A percentile compares a stretch with the other conserved stretches of the same genome.
Evolutionary conservation across 2,113 vertebrate species (phyloP).

Genomic region (Brienomyrus brachyistius): DNA sequence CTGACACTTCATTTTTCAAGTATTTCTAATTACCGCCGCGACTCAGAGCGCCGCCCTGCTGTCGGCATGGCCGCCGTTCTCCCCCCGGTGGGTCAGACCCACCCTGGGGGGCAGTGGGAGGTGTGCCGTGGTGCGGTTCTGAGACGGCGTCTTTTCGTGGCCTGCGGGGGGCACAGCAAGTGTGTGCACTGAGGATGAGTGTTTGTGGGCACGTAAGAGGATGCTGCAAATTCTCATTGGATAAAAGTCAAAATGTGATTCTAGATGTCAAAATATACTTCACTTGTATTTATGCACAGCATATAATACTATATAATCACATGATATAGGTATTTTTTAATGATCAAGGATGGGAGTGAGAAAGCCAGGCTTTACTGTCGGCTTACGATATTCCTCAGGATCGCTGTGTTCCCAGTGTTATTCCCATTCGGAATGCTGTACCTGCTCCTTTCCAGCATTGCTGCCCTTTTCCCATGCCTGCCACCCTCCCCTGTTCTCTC

Average conservation of each 20-base stretch:
- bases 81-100: not conserved
- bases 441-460: not conserved
- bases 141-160: not conserved
- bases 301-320: not conserved
- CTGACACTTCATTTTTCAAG: constrained; percentile 86
- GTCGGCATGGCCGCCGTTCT: not conserved
- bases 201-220: not conserved
- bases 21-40: constrained; percentile 73
- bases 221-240: not conserved
- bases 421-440: not conserved
- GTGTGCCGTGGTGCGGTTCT: not conserved
- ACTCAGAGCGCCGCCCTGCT: not conserved
- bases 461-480: not conserved
- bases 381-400: not conserved
- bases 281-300: not conserved
- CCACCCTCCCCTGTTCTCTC: not conserved
- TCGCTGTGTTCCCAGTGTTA: not conserved
- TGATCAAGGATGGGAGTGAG: not conserved
- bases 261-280: not conserved
- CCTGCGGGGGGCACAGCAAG: not conserved
- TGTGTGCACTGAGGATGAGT: not conserved
- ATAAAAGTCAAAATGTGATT: not conserved
- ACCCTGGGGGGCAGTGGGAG: not conserved
- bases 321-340: not conserved
- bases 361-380: not conserved